A percentile compares a stretch with the other conserved stretches of the same genome.
Conservation (phyloP, 1,140 invertebrate species). For the Gonatopus flavifemur region DNA sequence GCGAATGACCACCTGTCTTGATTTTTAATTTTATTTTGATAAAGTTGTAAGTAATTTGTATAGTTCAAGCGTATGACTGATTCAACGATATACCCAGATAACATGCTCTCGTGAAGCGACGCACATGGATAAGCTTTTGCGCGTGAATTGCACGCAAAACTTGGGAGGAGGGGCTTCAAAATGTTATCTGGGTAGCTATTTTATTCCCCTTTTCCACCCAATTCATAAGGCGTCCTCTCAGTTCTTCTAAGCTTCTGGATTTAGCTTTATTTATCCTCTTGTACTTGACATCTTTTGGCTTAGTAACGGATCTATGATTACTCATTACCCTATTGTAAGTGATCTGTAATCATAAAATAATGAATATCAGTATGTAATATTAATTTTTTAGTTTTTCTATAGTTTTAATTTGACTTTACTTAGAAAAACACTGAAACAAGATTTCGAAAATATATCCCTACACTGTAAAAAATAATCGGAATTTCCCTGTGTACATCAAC, state of each 20-base stretch:
- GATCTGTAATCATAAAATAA: slow-evolving; percentile 57
- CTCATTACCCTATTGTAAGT: slow-evolving; percentile 87
- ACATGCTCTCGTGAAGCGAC: too few species aligned
- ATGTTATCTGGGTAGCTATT: too few species aligned
- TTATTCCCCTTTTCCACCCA: slow-evolving; percentile 81
- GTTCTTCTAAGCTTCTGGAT: slow-evolving; percentile 83
- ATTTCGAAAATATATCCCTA: too few species aligned
- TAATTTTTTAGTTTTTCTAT: too few species aligned
- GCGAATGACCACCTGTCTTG: neutral
- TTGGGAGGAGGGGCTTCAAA: too few species aligned
- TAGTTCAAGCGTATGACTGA: slow-evolving; percentile 55
- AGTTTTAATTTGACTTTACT: too few species aligned
- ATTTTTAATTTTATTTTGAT: neutral
- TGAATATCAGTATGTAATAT: too few species aligned
- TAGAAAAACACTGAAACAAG: too few species aligned
- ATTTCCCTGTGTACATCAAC: too few species aligned
- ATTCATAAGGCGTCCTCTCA: slow-evolving; percentile 78
- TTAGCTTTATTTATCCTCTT: slow-evolving; percentile 88
- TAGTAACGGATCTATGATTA: slow-evolving; percentile 85
- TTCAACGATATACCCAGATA: slow-evolving; percentile 61
- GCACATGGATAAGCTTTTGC: too few species aligned
- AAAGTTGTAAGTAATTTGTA: slow-evolving; percentile 5
- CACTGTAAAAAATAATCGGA: too few species aligned
- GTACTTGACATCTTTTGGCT: slow-evolving; percentile 88
- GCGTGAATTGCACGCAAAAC: too few species aligned